Evolutionary conservation across 2,888 invertebrate species (phyloP).

Genomic region (Spilosoma lubricipeda): DNA sequence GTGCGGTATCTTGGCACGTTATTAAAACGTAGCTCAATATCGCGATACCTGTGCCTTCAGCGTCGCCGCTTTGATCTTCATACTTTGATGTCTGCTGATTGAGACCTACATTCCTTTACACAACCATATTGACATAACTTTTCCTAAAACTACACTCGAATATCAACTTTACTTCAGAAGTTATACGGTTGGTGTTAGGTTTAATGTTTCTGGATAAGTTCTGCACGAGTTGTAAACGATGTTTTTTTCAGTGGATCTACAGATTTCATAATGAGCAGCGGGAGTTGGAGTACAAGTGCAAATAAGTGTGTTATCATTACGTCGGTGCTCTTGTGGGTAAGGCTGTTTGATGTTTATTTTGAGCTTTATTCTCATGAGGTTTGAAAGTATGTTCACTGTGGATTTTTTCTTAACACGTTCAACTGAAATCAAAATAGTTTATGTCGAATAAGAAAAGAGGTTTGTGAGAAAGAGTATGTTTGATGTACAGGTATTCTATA

Average conservation of each 20-base stretch:
- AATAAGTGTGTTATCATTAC: constrained; percentile 62
- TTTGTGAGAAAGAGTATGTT: background rate
- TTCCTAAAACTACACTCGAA: background rate
- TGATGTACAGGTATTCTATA: background rate
- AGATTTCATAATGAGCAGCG: constrained; percentile 69
- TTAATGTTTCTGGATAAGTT: constrained; percentile 22
- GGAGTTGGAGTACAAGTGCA: constrained; percentile 60
- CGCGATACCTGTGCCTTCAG: constrained; percentile 62
- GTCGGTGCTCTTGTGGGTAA: constrained; percentile 40
- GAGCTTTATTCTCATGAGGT: constrained; percentile 28
- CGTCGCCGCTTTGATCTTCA: constrained; percentile 61
- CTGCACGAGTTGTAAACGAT: constrained; percentile 45
- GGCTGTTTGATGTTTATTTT: constrained; percentile 52
- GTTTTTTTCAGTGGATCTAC: constrained; percentile 56
- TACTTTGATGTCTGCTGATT: constrained; percentile 54
- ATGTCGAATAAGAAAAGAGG: background rate
- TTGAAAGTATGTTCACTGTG: constrained; percentile 13
- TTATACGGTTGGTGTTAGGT: constrained; percentile 8
- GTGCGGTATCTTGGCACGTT: constrained; percentile 44
- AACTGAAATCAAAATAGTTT: constrained; percentile 16
- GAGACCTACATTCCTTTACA: constrained; percentile 46
- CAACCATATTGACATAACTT: constrained; percentile 23
- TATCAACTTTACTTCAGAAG: background rate
- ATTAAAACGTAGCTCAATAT: constrained; percentile 59
- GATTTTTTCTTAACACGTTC: constrained; percentile 13